A percentile compares a stretch with the other conserved stretches of the same genome.
Evolutionary conservation across 2,113 vertebrate species (phyloP).

Genomic region (Toxotes chatareus): DNA sequence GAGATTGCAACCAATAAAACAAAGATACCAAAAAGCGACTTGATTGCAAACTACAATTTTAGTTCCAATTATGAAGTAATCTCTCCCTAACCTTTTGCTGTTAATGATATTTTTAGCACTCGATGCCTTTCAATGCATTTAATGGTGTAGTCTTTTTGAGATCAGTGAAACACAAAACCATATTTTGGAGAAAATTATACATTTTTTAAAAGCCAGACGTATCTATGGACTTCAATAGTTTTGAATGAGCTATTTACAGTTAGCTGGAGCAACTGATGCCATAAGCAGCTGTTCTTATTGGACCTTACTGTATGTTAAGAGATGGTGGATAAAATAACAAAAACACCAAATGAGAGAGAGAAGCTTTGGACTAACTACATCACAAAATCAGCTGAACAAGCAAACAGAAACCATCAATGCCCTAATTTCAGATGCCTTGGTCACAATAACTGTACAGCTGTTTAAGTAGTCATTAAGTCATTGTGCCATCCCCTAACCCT

Average conservation of each 20-base stretch:
- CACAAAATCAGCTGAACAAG: conserved; percentile 11
- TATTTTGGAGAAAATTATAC: not conserved
- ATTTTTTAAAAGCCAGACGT: not conserved
- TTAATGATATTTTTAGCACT: not conserved
- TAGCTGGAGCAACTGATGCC: not conserved
- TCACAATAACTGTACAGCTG: not conserved
- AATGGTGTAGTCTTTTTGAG: not conserved
- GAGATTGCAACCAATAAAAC: conserved; percentile 3
- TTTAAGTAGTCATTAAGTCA: not conserved
- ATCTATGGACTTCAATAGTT: not conserved
- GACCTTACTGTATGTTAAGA: not conserved
- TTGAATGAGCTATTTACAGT: conserved; percentile 3
- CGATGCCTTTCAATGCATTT: conserved; percentile 21
- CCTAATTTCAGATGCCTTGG: conserved; percentile 3
- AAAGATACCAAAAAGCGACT: not conserved
- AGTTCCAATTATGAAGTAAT: not conserved
- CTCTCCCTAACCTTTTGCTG: not conserved
- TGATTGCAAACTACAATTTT: conserved; percentile 8
- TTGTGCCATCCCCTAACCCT: too few species aligned
- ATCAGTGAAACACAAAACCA: not conserved
- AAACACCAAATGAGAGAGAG: not conserved
- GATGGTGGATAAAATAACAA: conserved; percentile 18
- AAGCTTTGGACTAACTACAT: not conserved
- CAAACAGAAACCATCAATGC: not conserved
- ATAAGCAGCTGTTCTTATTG: not conserved